phyloP scores from a whole-genome alignment of 1,140 invertebrate species.

The Thaumatotibia leucotreta region DNA sequence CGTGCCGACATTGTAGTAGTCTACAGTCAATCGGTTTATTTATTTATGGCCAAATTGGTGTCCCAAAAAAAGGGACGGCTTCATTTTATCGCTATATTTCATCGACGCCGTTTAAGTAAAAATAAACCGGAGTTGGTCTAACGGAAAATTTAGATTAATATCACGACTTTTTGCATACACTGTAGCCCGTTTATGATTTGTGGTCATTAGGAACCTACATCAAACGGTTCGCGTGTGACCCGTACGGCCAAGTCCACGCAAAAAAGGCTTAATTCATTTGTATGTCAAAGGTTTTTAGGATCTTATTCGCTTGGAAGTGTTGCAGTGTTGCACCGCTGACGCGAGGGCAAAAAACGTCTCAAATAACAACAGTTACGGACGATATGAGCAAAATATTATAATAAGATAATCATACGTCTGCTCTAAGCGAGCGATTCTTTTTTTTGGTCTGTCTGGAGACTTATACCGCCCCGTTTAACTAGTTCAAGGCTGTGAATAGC shows the following conservation, averaged over 20 bases:
- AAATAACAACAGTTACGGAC: conserved; percentile 25
- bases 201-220: conserved; percentile 55
- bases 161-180: conserved; percentile 45
- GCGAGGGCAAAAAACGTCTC: conserved; percentile 25
- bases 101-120: conserved; percentile 30
- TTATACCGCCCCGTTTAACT: conserved; percentile 64
- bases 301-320: neutral
- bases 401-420: conserved; percentile 73
- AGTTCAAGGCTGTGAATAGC: conserved; percentile 64
- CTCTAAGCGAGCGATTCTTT: conserved; percentile 57
- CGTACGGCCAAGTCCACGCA: neutral
- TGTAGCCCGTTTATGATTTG: conserved; percentile 47
- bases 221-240: conserved; percentile 47
- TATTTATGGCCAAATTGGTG: conserved; percentile 50
- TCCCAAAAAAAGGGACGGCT: conserved; percentile 31
- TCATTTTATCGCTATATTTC: conserved; percentile 38
- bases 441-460: conserved; percentile 51
- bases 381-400: conserved; percentile 51
- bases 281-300: neutral
- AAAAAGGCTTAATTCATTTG: neutral
- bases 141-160: conserved; percentile 66
- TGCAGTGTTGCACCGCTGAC: conserved; percentile 39
- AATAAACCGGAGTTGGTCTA: conserved; percentile 42
- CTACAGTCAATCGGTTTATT: conserved; percentile 32
- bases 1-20: neutral